phyloP scores from a whole-genome alignment of 2,113 vertebrate species.

The Orcinus orca region DNA sequence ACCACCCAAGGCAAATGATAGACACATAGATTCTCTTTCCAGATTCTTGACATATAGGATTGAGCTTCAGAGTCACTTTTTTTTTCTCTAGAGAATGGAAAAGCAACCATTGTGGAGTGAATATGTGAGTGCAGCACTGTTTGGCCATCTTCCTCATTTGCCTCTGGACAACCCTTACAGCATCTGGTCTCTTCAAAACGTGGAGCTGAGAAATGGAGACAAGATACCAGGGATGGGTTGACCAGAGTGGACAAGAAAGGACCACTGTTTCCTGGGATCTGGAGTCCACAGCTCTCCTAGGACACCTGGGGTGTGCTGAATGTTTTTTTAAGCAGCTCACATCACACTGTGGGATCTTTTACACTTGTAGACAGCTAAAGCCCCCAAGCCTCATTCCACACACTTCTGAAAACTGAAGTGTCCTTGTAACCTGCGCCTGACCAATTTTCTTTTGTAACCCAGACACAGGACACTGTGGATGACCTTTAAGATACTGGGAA shows the following conservation, averaged over 20 bases:
- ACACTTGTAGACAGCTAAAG: not conserved
- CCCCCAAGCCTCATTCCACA: not conserved
- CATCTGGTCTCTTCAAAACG: not conserved
- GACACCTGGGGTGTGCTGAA: not conserved
- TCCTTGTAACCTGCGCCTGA: not conserved
- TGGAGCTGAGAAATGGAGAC: not conserved
- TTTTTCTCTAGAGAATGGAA: not conserved
- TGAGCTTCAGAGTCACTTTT: not conserved
- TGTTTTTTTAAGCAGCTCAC: not conserved
- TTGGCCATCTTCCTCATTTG: not conserved
- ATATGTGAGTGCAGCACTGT: not conserved
- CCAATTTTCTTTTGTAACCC: not conserved
- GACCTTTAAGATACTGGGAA: conserved; percentile 25
- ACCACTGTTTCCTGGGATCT: not conserved
- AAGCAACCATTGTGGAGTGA: not conserved
- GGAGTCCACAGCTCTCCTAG: not conserved
- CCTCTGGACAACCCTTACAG: not conserved
- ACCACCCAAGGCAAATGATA: not conserved
- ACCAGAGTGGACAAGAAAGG: not conserved
- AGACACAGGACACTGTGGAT: not conserved
- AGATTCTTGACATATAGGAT: not conserved
- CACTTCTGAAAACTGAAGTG: not conserved
- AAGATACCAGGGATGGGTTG: not conserved
- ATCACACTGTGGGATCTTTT: not conserved
- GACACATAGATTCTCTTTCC: not conserved